A percentile compares a stretch with the other conserved stretches of the same genome.
Evolutionary conservation across 2,113 vertebrate species (phyloP).

Genomic region (Misgurnus anguillicaudatus): DNA sequence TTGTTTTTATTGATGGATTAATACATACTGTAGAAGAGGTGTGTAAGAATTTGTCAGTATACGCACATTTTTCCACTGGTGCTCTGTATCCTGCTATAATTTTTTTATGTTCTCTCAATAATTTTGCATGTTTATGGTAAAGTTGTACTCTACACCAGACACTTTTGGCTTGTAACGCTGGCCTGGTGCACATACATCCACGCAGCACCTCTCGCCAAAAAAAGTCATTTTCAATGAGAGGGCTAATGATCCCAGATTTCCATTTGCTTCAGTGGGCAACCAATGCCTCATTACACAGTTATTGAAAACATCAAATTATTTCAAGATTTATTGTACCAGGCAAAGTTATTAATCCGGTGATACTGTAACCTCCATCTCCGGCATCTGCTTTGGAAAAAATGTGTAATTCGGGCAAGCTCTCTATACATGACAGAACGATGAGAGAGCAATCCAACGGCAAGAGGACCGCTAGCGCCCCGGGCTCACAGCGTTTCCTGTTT

Average conservation of each 20-base stretch:
- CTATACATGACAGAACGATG: conserved; percentile 38
- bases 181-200: conserved; percentile 50
- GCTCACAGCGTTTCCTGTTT: conserved; percentile 72
- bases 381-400: conserved; percentile 66
- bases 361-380: conserved; percentile 70
- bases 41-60: conserved; percentile 66
- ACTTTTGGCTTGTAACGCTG: conserved; percentile 59
- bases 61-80: conserved; percentile 55
- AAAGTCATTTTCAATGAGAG: conserved; percentile 60
- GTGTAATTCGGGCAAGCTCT: conserved; percentile 50
- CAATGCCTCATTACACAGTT: conserved; percentile 62
- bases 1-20: conserved; percentile 66
- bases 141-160: conserved; percentile 58
- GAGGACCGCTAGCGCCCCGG: conserved; percentile 56
- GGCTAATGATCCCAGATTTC: conserved; percentile 72
- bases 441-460: conserved; percentile 3
- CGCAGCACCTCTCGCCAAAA: conserved; percentile 58
- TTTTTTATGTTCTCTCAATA: conserved; percentile 60
- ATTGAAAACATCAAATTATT: conserved; percentile 74
- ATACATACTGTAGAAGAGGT: conserved; percentile 69
- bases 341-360: conserved; percentile 62
- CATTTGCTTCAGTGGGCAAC: conserved; percentile 52
- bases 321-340: conserved; percentile 65
- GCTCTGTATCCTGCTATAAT: conserved; percentile 64
- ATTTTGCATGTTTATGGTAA: conserved; percentile 66